Conservation (phyloP, 2,113 vertebrate genomes). For the Anolis carolinensis region DNA sequence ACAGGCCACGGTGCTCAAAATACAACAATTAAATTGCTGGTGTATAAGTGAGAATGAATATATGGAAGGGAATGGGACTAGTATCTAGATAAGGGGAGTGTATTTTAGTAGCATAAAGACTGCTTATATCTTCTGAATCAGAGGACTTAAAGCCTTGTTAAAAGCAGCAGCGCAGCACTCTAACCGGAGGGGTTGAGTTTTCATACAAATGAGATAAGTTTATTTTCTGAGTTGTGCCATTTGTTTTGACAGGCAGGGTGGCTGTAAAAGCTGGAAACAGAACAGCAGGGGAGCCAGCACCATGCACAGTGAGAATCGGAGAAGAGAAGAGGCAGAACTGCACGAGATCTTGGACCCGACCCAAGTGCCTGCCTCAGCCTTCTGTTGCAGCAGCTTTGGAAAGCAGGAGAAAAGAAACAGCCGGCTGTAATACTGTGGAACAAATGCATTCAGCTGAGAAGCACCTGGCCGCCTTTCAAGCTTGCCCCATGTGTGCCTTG, state of each 20-base stretch:
- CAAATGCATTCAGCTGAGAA: slow-evolving; percentile 88
- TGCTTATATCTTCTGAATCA: slow-evolving; percentile 57
- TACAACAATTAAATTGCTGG: not conserved
- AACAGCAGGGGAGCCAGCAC: slow-evolving; percentile 85
- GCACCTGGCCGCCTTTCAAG: slow-evolving; percentile 79
- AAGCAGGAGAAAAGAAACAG: slow-evolving; percentile 70
- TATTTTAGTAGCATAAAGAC: slow-evolving; percentile 58
- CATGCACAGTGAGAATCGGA: slow-evolving; percentile 79
- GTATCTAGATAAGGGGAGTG: slow-evolving; percentile 27
- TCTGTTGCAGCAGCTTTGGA: slow-evolving; percentile 86
- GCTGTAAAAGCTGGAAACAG: slow-evolving; percentile 85
- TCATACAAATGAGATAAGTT: slow-evolving; percentile 96
- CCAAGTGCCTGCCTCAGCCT: slow-evolving; percentile 92
- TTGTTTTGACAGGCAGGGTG: slow-evolving; percentile 92
- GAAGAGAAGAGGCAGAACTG: slow-evolving; percentile 71
- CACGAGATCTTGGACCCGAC: slow-evolving; percentile 83
- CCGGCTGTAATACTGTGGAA: slow-evolving; percentile 85
- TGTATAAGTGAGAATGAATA: not conserved
- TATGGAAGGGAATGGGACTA: slow-evolving; percentile 35
- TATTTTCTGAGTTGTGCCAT: slow-evolving; percentile 90
- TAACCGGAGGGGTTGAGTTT: slow-evolving; percentile 90
- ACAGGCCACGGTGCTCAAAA: not conserved
- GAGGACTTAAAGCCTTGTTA: slow-evolving; percentile 77
- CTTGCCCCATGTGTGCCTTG: slow-evolving; percentile 22
- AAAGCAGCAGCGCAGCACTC: slow-evolving; percentile 85